These are phyloP conservation scores for Chrysolina haemoptera DNA, from an alignment of 2,888 invertebrate species.

Conservation along the genomic window DNA sequence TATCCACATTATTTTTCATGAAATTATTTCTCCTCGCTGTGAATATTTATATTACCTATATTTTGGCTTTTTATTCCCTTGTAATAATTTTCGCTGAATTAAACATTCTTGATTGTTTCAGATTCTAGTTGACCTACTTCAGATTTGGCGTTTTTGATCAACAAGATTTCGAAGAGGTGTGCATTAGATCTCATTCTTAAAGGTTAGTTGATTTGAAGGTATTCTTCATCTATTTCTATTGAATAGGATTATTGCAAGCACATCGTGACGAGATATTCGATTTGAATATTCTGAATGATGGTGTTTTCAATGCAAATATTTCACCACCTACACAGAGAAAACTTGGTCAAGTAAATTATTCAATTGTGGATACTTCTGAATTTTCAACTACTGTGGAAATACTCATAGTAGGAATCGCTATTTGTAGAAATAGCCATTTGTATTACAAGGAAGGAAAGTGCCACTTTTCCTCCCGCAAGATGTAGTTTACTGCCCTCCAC, in stretches of 20 bases:
- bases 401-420: too few species aligned
- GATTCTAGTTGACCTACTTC: neutral
- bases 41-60: too few species aligned
- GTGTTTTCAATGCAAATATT: neutral
- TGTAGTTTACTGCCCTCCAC: too few species aligned
- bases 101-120: neutral
- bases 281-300: neutral
- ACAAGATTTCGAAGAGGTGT: neutral
- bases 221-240: neutral
- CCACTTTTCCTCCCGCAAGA: too few species aligned
- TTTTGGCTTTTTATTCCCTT: too few species aligned
- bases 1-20: too few species aligned
- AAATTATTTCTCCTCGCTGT: too few species aligned
- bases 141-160: neutral
- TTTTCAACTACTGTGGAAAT: too few species aligned
- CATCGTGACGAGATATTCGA: neutral
- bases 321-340: neutral
- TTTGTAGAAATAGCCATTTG: too few species aligned
- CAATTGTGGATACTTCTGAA: too few species aligned
- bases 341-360: neutral
- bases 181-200: neutral
- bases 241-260: neutral
- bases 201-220: conserved; percentile 5
- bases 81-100: neutral
- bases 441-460: too few species aligned